Evolutionary conservation across 2,888 invertebrate species (phyloP).

Genomic region (Ashinkailepas kermadecensis): DNA sequence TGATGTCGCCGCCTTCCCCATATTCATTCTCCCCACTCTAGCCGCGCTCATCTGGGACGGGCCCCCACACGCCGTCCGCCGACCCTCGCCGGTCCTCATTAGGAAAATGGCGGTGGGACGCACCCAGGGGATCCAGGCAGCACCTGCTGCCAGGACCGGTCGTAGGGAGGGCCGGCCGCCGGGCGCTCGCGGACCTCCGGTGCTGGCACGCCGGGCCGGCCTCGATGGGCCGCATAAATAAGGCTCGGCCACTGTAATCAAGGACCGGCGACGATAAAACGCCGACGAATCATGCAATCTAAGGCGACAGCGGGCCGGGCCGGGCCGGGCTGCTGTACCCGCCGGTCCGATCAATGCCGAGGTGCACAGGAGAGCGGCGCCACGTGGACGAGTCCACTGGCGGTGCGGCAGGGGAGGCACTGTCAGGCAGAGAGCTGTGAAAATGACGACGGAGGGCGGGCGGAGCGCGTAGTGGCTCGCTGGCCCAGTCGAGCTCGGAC

Average conservation of each 20-base stretch:
- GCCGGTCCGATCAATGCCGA: neutral
- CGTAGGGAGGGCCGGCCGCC: neutral
- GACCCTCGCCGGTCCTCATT: neutral
- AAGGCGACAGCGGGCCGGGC: no score
- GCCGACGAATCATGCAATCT: conserved; percentile 1
- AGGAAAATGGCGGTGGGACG: conserved; percentile 15
- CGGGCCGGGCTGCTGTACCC: no score
- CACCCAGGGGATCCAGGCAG: neutral
- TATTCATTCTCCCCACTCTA: no score
- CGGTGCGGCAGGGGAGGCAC: no score
- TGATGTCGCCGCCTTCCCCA: no score
- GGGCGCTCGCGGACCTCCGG: conserved; percentile 1
- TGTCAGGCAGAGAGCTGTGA: neutral
- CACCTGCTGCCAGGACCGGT: neutral
- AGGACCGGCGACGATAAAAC: conserved; percentile 10
- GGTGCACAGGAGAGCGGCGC: neutral
- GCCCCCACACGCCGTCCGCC: neutral
- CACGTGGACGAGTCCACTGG: neutral
- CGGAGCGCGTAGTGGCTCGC: neutral
- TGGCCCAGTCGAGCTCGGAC: no score
- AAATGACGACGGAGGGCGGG: neutral
- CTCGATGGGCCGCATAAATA: conserved; percentile 4
- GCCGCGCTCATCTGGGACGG: no score
- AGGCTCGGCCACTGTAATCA: conserved; percentile 5
- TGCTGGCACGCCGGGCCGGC: neutral